Percentiles rank a stretch among this genome's conserved stretches.
These are phyloP conservation scores for Scomber scombrus DNA, from an alignment of 2,113 vertebrate species.

Conservation along the genomic window DNA sequence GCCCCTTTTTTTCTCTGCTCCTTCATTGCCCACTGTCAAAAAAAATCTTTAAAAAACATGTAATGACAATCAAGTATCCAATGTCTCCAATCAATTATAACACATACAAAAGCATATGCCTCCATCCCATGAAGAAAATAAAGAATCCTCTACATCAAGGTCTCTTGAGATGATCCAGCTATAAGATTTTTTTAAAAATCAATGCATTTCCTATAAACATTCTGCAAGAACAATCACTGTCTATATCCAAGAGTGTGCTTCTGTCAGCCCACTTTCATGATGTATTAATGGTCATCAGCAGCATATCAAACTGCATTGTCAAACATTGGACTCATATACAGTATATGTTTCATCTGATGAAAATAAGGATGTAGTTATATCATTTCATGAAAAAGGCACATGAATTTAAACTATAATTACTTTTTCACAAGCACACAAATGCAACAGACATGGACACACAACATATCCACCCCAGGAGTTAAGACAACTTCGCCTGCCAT, in stretches of 20 bases:
- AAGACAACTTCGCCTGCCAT: neutral
- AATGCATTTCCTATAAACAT: conserved; percentile 4
- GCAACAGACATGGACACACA: conserved; percentile 2
- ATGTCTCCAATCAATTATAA: neutral
- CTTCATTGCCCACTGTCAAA: too few species aligned
- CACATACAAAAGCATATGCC: neutral
- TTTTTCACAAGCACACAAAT: neutral
- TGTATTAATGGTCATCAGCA: conserved; percentile 2
- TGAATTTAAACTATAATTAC: neutral
- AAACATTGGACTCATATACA: neutral
- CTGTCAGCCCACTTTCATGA: conserved; percentile 22
- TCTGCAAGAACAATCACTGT: conserved; percentile 31
- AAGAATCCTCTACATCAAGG: neutral
- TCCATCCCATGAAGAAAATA: neutral
- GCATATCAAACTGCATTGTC: neutral
- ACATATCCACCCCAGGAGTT: too few species aligned
- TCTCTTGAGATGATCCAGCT: neutral
- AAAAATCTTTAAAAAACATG: neutral
- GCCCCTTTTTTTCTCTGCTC: too few species aligned
- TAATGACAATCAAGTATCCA: neutral
- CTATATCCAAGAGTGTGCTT: conserved; percentile 11
- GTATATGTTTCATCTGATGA: neutral
- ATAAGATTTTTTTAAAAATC: conserved; percentile 5
- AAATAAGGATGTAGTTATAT: neutral
- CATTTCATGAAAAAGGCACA: neutral